Evolutionary conservation across 2,113 vertebrate genomes (phyloP).

Genomic region (Cercocebus atys): DNA sequence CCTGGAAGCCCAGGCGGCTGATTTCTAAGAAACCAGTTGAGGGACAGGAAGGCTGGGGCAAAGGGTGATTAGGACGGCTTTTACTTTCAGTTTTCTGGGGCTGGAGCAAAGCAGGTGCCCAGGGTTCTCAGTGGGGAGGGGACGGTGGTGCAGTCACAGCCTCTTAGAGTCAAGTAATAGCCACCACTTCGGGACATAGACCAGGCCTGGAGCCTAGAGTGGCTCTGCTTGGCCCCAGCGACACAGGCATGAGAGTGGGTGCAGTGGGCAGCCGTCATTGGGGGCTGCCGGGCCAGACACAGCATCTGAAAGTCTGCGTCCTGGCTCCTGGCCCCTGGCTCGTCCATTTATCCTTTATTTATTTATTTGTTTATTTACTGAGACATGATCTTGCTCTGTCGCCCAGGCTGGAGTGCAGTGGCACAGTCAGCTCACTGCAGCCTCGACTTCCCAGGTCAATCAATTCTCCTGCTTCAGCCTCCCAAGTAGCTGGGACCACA

Average conservation of each 20-base stretch:
- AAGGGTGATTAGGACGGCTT: conserved; percentile 20
- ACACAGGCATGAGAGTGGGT: accelerated
- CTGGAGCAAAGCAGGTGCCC: not conserved
- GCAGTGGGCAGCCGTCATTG: accelerated
- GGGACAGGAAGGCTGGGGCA: conserved; percentile 62
- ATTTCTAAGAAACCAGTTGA: conserved; percentile 74
- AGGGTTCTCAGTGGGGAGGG: too few relatives aligned
- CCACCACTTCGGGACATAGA: not conserved
- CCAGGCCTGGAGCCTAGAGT: not conserved
- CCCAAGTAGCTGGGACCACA: too few relatives aligned
- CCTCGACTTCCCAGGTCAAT: too few relatives aligned
- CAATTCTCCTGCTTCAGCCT: too few relatives aligned
- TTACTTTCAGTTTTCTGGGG: conserved; percentile 73
- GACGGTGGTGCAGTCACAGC: accelerated
- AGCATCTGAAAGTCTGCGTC: accelerated
- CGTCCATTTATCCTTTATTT: too few relatives aligned
- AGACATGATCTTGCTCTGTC: too few relatives aligned
- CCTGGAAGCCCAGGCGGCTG: not conserved
- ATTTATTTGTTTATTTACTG: too few relatives aligned
- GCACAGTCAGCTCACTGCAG: too few relatives aligned
- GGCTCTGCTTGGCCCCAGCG: not conserved
- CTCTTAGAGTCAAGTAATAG: not conserved
- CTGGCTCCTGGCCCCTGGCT: not conserved
- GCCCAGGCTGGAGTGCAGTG: too few relatives aligned
- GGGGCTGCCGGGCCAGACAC: not conserved